A percentile compares a stretch with the other conserved stretches of the same genome.
Conservation (phyloP, 2,113 vertebrate species). For the Heterotilapia buettikoferi region DNA sequence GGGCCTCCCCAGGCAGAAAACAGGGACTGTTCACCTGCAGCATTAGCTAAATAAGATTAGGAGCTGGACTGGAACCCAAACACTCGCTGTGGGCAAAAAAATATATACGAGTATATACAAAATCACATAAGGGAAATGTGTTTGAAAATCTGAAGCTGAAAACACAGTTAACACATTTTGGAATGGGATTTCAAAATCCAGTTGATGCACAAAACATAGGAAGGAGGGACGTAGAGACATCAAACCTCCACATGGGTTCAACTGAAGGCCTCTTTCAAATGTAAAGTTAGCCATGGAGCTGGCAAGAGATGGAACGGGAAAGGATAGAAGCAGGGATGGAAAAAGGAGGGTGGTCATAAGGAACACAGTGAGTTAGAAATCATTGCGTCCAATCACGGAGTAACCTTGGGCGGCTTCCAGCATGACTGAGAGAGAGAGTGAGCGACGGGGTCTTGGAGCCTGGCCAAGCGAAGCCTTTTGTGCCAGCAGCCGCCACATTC, state of each 20-base stretch:
- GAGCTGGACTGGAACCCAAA: conserved; percentile 48
- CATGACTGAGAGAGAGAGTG: conserved; percentile 46
- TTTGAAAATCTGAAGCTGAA: conserved; percentile 17
- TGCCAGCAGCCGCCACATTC: conserved; percentile 68
- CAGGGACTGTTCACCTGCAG: conserved; percentile 66
- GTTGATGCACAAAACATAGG: conserved; percentile 12
- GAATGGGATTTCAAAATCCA: conserved; percentile 27
- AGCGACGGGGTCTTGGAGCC: conserved; percentile 65
- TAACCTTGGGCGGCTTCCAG: conserved; percentile 73
- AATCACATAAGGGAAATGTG: conserved; percentile 20
- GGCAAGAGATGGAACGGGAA: conserved; percentile 4
- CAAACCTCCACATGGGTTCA: conserved; percentile 25
- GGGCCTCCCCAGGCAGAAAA: conserved; percentile 58
- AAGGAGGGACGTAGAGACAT: background rate
- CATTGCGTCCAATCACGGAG: conserved; percentile 57
- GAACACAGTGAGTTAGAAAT: conserved; percentile 58
- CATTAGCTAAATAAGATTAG: conserved; percentile 69
- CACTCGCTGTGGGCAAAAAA: conserved; percentile 14
- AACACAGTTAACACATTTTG: conserved; percentile 17
- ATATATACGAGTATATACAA: background rate
- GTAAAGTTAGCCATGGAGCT: conserved; percentile 18
- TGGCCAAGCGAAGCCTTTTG: conserved; percentile 65
- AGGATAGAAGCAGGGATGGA: background rate
- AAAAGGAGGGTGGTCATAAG: conserved; percentile 28
- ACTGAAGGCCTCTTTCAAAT: conserved; percentile 41